phyloP scores from a whole-genome alignment of 2,797 vertebrate species.

The Dermochelys coriacea region DNA sequence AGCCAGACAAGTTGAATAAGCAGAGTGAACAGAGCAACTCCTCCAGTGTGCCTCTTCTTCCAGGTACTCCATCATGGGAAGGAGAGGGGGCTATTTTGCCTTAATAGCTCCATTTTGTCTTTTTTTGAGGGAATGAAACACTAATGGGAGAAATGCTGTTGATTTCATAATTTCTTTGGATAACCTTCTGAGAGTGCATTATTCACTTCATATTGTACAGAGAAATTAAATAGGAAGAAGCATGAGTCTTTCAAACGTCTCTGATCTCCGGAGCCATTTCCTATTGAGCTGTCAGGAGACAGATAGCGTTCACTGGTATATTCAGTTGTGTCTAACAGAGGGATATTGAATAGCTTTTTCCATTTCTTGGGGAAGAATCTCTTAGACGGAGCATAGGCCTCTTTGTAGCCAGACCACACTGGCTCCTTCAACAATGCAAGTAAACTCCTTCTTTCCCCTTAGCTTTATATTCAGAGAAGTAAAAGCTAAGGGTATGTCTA shows the following conservation, averaged over 20 bases:
- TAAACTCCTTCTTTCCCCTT: background rate
- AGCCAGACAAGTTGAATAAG: background rate
- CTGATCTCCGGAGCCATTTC: conserved; percentile 23
- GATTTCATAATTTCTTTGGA: background rate
- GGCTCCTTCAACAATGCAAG: background rate
- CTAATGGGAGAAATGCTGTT: background rate
- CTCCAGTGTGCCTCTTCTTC: background rate
- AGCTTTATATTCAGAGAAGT: background rate
- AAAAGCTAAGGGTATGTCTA: background rate
- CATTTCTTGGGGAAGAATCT: background rate
- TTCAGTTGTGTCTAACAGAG: background rate
- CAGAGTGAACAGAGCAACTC: background rate
- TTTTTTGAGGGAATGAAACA: background rate
- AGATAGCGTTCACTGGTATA: background rate
- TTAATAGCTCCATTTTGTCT: accelerated
- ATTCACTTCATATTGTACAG: conserved; percentile 1
- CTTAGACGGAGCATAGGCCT: background rate
- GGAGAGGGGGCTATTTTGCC: background rate
- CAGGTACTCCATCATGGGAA: background rate
- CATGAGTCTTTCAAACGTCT: conserved; percentile 60
- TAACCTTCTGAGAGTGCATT: conserved; percentile 40
- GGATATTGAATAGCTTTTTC: conserved; percentile 38
- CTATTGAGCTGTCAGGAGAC: conserved; percentile 57
- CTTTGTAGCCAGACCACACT: background rate
- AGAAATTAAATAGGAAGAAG: conserved; percentile 59